These are phyloP conservation scores for Dendrolimus kikuchii DNA, from an alignment of 1,140 invertebrate species.

Conservation along the genomic window DNA sequence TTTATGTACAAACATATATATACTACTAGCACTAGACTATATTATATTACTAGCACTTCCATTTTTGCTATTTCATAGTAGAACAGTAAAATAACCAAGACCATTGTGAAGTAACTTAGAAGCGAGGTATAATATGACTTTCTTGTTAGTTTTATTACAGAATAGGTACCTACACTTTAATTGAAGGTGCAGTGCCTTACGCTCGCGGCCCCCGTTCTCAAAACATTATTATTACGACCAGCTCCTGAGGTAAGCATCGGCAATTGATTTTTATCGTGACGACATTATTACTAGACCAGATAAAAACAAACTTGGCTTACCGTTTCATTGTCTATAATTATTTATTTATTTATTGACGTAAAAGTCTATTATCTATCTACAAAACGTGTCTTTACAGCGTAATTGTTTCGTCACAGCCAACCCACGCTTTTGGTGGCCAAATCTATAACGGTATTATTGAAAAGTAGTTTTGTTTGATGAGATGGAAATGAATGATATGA, in stretches of 20 bases:
- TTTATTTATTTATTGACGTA: constrained; percentile 27
- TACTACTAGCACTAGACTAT: no score
- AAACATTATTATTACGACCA: constrained; percentile 46
- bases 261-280: constrained; percentile 58
- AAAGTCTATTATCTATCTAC: constrained; percentile 31
- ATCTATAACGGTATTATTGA: not conserved
- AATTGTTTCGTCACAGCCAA: constrained; percentile 16
- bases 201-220: constrained; percentile 23
- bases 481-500: not conserved
- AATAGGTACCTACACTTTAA: constrained; percentile 12
- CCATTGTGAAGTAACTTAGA: not conserved
- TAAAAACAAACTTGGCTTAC: constrained; percentile 29
- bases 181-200: constrained; percentile 9
- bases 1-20: no score
- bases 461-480: not conserved
- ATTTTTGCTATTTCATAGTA: no score
- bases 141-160: not conserved
- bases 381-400: constrained; percentile 18
- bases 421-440: constrained; percentile 7
- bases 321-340: constrained; percentile 34
- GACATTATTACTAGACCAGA: constrained; percentile 47
- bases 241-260: constrained; percentile 42
- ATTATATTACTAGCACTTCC: no score
- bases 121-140: no score
- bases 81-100: no score